Evolutionary conservation across 64 coral and sea anemone genomes (phyloP).

Genomic region (Platygyra sinensis): DNA sequence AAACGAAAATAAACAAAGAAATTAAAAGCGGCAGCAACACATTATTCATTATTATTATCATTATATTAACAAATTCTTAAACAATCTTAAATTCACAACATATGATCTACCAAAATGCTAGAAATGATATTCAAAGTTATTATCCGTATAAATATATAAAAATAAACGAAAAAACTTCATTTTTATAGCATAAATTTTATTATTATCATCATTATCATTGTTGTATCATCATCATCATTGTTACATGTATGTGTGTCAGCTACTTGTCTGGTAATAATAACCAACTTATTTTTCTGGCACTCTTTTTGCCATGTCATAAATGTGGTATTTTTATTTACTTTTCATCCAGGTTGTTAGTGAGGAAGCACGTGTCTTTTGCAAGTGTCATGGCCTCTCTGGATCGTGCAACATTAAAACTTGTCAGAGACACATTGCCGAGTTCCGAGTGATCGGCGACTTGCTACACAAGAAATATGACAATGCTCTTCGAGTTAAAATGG

Average conservation of each 20-base stretch:
- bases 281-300: neutral
- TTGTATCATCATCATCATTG: too few species aligned
- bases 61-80: too few species aligned
- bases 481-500: slow-evolving; percentile 64
- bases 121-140: too few species aligned
- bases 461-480: slow-evolving; percentile 74
- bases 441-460: slow-evolving; percentile 55
- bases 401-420: slow-evolving; percentile 78
- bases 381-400: slow-evolving; percentile 83
- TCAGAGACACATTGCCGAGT: slow-evolving; percentile 39
- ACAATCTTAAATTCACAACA: too few species aligned
- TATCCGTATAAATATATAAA: too few species aligned
- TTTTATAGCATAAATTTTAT: too few species aligned
- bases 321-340: neutral
- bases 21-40: too few species aligned
- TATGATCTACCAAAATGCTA: too few species aligned
- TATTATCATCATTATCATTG: too few species aligned
- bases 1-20: too few species aligned
- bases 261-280: neutral
- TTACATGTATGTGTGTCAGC: neutral
- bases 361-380: slow-evolving; percentile 51
- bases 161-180: too few species aligned
- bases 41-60: too few species aligned
- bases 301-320: neutral
- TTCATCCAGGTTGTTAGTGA: slow-evolving; percentile 21